These are phyloP conservation scores for Clusia tigrina DNA, from an alignment of 2,888 invertebrate species.

Conservation along the genomic window DNA sequence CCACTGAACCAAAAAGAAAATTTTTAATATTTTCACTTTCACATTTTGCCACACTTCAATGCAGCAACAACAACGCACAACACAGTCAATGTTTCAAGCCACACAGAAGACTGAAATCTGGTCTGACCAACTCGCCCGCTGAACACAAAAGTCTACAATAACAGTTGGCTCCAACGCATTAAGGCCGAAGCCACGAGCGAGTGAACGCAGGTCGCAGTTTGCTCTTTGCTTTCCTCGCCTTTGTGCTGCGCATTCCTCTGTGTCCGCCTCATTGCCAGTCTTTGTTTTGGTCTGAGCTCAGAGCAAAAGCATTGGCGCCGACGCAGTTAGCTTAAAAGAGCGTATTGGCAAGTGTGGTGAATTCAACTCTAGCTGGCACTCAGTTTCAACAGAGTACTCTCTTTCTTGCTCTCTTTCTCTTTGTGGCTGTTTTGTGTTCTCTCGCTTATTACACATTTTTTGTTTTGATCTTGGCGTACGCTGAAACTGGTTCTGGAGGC, in stretches of 20 bases:
- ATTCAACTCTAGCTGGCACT: background rate
- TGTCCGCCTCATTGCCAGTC: too few species aligned
- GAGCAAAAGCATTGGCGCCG: constrained; percentile 9
- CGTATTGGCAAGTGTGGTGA: background rate
- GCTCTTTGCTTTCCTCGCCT: too few species aligned
- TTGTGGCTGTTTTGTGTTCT: constrained; percentile 14
- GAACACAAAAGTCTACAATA: constrained; percentile 6
- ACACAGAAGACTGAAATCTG: constrained; percentile 34
- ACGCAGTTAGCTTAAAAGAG: constrained; percentile 9
- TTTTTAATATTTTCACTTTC: constrained; percentile 42
- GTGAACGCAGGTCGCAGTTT: too few species aligned
- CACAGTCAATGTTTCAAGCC: constrained; percentile 24
- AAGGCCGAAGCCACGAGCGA: too few species aligned
- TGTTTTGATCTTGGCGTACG: constrained; percentile 33
- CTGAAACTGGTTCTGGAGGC: constrained; percentile 48
- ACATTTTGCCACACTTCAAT: constrained; percentile 44
- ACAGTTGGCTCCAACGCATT: constrained; percentile 17
- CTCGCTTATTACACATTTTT: constrained; percentile 7
- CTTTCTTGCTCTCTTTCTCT: background rate
- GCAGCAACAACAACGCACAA: constrained; percentile 3
- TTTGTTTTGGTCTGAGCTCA: too few species aligned
- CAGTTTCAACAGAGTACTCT: background rate
- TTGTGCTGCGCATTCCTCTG: too few species aligned
- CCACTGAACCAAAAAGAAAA: background rate
- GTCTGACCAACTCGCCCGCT: constrained; percentile 22